Evolutionary conservation across 1,140 invertebrate species (phyloP).

Genomic region (Trinorchestia longiramus): DNA sequence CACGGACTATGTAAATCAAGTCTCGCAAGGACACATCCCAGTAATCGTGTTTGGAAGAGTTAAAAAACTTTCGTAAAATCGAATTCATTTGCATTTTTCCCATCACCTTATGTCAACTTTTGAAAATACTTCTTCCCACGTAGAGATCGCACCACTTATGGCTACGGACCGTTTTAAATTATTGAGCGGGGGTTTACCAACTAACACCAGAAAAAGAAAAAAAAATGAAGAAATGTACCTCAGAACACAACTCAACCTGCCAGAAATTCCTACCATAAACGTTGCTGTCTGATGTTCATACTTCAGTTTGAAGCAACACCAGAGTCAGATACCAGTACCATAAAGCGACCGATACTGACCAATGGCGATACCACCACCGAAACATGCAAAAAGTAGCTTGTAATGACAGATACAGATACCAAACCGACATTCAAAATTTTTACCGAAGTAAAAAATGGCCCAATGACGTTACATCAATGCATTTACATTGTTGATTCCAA

Average conservation of each 20-base stretch:
- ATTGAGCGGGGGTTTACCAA: no score
- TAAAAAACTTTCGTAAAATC: no score
- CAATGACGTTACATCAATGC: background rate
- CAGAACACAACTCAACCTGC: background rate
- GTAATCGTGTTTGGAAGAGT: no score
- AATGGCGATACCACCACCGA: background rate
- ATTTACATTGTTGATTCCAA: background rate
- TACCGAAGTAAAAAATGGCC: background rate
- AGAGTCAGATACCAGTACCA: background rate
- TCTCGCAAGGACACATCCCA: no score
- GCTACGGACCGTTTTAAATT: no score
- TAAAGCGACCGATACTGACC: background rate
- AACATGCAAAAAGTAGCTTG: background rate
- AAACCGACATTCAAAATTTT: background rate
- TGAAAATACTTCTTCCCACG: no score
- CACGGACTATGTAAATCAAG: no score
- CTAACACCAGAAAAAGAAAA: background rate
- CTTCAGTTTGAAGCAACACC: background rate
- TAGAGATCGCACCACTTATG: no score
- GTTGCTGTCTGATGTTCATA: background rate
- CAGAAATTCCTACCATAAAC: background rate
- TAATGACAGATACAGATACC: background rate
- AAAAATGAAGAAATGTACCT: background rate
- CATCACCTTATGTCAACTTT: no score
- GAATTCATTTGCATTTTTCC: no score